These are phyloP conservation scores for Taenaris catops DNA, from an alignment of 2,888 invertebrate species.

Conservation along the genomic window DNA sequence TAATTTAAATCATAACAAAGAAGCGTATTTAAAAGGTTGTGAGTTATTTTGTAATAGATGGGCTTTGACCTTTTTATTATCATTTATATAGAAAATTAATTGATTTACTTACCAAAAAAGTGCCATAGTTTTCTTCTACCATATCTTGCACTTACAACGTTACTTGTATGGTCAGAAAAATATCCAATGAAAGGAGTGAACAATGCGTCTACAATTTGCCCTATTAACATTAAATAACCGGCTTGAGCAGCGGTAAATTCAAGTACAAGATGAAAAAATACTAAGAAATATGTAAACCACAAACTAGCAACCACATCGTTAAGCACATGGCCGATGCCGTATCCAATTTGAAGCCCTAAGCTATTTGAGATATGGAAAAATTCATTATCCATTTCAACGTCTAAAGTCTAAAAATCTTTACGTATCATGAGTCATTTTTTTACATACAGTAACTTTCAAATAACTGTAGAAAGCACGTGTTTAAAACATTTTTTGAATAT, in stretches of 20 bases:
- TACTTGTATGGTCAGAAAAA: slow-evolving; percentile 87
- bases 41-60: no score
- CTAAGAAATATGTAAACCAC: slow-evolving; percentile 95
- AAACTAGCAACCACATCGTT: slow-evolving; percentile 96
- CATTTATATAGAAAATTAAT: background rate
- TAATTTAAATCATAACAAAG: no score
- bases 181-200: slow-evolving; percentile 94
- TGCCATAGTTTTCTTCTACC: slow-evolving; percentile 95
- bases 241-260: slow-evolving; percentile 78
- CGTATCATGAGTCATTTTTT: no score
- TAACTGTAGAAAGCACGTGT: no score
- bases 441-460: no score
- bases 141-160: slow-evolving; percentile 83
- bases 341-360: slow-evolving; percentile 75
- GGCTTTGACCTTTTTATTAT: no score
- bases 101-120: slow-evolving; percentile 84
- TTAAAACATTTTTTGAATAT: no score
- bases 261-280: slow-evolving; percentile 85
- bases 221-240: slow-evolving; percentile 86
- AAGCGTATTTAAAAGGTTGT: no score
- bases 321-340: slow-evolving; percentile 90
- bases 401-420: no score
- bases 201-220: slow-evolving; percentile 91
- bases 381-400: slow-evolving; percentile 68
- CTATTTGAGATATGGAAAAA: slow-evolving; percentile 65